Conservation (phyloP, 2,888 invertebrate genomes). For the Cerastoderma edule region DNA sequence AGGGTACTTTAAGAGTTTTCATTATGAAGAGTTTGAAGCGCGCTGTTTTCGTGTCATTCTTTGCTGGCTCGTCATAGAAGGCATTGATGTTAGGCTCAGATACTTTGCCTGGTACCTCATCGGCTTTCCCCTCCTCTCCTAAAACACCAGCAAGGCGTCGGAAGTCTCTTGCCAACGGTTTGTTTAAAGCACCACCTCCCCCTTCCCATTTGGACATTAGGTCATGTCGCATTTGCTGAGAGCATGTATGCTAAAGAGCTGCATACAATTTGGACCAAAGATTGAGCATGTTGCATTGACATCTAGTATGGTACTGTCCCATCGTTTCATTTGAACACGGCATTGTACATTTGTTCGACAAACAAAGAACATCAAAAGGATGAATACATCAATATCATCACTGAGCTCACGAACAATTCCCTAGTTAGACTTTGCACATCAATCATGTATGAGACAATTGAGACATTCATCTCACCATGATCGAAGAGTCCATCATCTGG, state of each 20-base stretch:
- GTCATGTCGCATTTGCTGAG: slow-evolving; percentile 32
- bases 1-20: slow-evolving; percentile 23
- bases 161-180: background rate
- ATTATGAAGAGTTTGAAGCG: slow-evolving; percentile 33
- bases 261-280: slow-evolving; percentile 30
- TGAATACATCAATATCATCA: slow-evolving; percentile 31
- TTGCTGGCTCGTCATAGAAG: background rate
- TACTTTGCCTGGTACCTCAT: background rate
- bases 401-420: slow-evolving; percentile 23
- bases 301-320: background rate
- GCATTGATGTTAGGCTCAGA: background rate
- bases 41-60: slow-evolving; percentile 33
- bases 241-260: slow-evolving; percentile 30
- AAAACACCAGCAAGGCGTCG: background rate
- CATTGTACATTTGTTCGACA: slow-evolving; percentile 11
- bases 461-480: background rate
- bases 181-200: background rate
- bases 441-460: background rate
- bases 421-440: background rate
- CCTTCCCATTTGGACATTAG: slow-evolving; percentile 26
- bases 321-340: slow-evolving; percentile 31
- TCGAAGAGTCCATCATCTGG: no score
- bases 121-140: background rate
- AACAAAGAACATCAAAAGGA: slow-evolving; percentile 20
- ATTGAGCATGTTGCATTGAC: slow-evolving; percentile 26